A percentile compares a stretch with the other conserved stretches of the same genome.
Conservation (phyloP, 2,888 invertebrate genomes). For the Drosophila nigritarsus region DNA sequence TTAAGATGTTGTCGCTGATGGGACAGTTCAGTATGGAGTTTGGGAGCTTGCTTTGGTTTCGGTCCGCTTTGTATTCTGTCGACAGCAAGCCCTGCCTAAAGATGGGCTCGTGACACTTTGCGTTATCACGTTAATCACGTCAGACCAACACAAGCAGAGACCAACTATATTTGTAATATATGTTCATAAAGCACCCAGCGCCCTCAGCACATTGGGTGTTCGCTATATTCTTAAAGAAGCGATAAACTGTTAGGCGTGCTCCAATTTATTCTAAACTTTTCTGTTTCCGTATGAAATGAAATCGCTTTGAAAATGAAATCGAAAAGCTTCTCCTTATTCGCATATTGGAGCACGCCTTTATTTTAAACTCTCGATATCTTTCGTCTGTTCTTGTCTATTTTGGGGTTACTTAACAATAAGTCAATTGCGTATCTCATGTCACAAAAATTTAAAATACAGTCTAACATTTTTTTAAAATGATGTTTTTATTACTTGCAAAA, state of each 20-base stretch:
- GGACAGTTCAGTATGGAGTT: constrained; percentile 56
- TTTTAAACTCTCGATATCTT: neutral
- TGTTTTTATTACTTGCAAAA: neutral
- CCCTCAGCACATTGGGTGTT: neutral
- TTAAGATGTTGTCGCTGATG: constrained; percentile 73
- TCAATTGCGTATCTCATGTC: neutral
- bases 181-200: neutral
- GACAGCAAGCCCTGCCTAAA: constrained; percentile 1
- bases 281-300: neutral
- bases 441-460: neutral
- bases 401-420: neutral
- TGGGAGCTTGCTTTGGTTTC: constrained; percentile 25
- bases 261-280: neutral
- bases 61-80: constrained; percentile 4
- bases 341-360: neutral
- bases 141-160: neutral
- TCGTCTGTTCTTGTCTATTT: neutral
- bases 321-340: neutral
- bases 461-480: neutral
- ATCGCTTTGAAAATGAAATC: neutral
- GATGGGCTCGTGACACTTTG: constrained; percentile 46
- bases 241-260: neutral
- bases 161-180: neutral
- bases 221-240: neutral
- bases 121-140: constrained; percentile 1